A percentile compares a stretch with the other conserved stretches of the same genome.
These are phyloP conservation scores for Drosophila aldrichi DNA, from an alignment of 2,888 invertebrate species.

Conservation along the genomic window DNA sequence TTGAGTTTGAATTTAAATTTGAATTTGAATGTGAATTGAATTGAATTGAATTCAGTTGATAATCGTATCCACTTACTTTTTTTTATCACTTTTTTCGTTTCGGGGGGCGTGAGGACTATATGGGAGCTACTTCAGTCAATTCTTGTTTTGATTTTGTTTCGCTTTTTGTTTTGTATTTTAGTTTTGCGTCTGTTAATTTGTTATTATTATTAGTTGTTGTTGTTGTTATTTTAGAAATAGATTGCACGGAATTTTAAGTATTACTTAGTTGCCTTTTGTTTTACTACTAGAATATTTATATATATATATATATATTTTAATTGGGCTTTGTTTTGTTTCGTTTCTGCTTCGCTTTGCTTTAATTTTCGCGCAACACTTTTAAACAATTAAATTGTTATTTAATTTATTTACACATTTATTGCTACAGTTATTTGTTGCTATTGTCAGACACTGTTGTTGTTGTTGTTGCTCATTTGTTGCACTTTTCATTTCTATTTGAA, in stretches of 20 bases:
- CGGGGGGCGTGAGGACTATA: not conserved
- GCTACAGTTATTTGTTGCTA: conserved; percentile 47
- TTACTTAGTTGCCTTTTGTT: conserved; percentile 57
- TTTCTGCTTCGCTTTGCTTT: conserved; percentile 12
- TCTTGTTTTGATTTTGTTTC: conserved; percentile 20
- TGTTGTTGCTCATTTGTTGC: conserved; percentile 37
- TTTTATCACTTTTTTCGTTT: conserved; percentile 48
- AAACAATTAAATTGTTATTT: conserved; percentile 78
- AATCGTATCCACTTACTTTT: conserved; percentile 70
- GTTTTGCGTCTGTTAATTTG: conserved; percentile 27
- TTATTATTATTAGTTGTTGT: conserved; percentile 41
- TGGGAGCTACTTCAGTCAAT: conserved; percentile 43
- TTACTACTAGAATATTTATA: conserved; percentile 69
- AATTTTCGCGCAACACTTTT: conserved; percentile 60
- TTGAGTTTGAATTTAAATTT: conserved; percentile 38
- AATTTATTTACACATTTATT: conserved; percentile 67
- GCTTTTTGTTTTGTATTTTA: not conserved
- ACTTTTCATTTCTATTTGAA: conserved; percentile 33
- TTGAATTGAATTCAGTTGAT: conserved; percentile 41
- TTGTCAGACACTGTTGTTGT: conserved; percentile 43
- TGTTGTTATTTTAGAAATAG: conserved; percentile 77
- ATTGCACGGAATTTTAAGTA: conserved; percentile 76
- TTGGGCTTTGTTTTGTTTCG: conserved; percentile 7
- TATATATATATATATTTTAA: conserved; percentile 55
- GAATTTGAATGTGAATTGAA: conserved; percentile 58